Percentiles rank a stretch among this genome's conserved stretches.
These are phyloP conservation scores for Drosophila teissieri DNA, from an alignment of 1,140 invertebrate genomes.

Conservation along the genomic window DNA sequence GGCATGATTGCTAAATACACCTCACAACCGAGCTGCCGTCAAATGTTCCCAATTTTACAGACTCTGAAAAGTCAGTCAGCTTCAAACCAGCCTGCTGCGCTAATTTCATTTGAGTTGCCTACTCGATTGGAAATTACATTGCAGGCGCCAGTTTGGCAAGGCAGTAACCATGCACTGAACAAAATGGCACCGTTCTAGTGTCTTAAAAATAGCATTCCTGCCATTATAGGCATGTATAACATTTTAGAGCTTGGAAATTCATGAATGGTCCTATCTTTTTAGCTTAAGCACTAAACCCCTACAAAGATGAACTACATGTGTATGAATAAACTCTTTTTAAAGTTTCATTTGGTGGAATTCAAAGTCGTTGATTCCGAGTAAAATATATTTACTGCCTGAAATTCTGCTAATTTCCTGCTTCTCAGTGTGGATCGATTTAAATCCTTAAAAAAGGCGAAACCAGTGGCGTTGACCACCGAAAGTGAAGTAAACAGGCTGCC, in stretches of 20 bases:
- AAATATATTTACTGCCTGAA: not conserved
- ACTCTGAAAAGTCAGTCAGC: slow-evolving; percentile 20
- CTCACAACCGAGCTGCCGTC: slow-evolving; percentile 1
- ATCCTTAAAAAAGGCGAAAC: not conserved
- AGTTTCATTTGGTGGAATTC: too few relatives aligned
- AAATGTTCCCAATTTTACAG: slow-evolving; percentile 3
- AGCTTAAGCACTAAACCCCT: too few relatives aligned
- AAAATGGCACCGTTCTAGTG: not conserved
- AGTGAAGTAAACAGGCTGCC: slow-evolving; percentile 23
- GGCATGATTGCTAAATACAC: slow-evolving; percentile 44
- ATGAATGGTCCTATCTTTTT: too few relatives aligned
- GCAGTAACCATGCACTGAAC: not conserved
- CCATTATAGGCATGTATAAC: not conserved
- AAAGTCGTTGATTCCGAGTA: too few relatives aligned
- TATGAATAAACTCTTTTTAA: too few relatives aligned
- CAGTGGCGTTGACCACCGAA: not conserved
- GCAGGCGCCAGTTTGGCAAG: not conserved
- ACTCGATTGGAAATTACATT: slow-evolving; percentile 13
- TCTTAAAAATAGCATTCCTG: too few relatives aligned
- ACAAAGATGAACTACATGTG: too few relatives aligned
- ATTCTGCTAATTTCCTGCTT: not conserved
- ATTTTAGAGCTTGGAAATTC: too few relatives aligned
- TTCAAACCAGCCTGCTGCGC: slow-evolving; percentile 10
- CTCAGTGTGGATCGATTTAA: not conserved
- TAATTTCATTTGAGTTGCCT: slow-evolving; percentile 6